Evolutionary conservation across 2,797 vertebrate species (phyloP), one percentile per base, ranked within the genome.

Genomic region (Netta rufina): DNA sequence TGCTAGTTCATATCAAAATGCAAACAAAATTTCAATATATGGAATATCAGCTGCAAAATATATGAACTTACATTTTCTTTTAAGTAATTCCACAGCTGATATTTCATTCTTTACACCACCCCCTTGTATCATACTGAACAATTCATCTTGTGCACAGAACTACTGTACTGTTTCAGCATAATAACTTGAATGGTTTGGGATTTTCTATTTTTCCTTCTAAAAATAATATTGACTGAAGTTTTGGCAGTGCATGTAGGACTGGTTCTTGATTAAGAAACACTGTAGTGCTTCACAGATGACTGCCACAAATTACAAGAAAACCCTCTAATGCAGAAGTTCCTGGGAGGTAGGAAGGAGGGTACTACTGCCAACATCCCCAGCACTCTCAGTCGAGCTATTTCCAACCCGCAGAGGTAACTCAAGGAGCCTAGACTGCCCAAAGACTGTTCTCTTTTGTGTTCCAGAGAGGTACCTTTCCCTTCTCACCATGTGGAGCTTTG

Each of bases 401-500:
- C n/a, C 24, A 16, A 21, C 39, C 21, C 11, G 8, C 22, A 51
- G 30, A 65, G 49, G 45, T 6, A 80, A 54, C 41, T 61, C 56
- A 77, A 38, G 15, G 41, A 74, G 41, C 20, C 13, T 1, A 28
- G 21, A 25, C 4, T 51, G 76, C 57, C 8, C 77, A 36, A 4
- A 53, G 79, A 8, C 45, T 47, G 18, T 19, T 83, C 28, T 33
- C 24, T 76, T 77, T 18, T 8, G 6, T 33, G 60, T 51, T 61
- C 56, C 25, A 41, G 56, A 67, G 17, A 32, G 6, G 3, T 4
- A 17, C 9, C 47, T 53, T 72, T 43, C 61, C 39, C 36, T 18
- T 1, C 21, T 21, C 12, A 69, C 6, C 5, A 0, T 9, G 8
- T 0, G 3, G 20, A 38, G 21, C n/a, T 73, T 28, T 21, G 6